Evolutionary conservation across 2,113 vertebrate species (phyloP), one percentile per base, ranked within the genome.

Genomic region (Danionella cerebrum): DNA sequence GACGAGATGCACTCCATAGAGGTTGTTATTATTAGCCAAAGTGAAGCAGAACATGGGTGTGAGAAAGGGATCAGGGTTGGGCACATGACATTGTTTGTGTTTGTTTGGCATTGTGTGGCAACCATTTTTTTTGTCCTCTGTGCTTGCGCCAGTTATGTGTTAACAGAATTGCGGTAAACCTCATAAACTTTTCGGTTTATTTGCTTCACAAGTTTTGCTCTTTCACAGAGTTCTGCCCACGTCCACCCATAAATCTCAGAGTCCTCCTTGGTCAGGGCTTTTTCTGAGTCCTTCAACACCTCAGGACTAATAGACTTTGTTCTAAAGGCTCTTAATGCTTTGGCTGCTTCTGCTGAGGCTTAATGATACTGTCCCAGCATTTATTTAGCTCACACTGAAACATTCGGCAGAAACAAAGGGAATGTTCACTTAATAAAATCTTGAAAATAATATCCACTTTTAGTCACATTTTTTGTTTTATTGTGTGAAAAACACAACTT

Each of bases 1-100:
- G 48, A 63, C 47, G 8, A 25, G 39, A 24, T 45, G 25, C 57
- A 52, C 29, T 52, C 8, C 55, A 48, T 38, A n/a, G 7, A 33
- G 68, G 25, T 77, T n/a, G n/a, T n/a, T 69, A 2, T 72, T 77
- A 65, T 70, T 54, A 42, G 75, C 68, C 9, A 60, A 80, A 67
- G 65, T 71, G 21, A 62, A 14, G 24, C 35, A 31, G 53, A 51
- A 67, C 16, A 59, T 45, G 48, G 27, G 51, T 65, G 63, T 22
- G 25, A 62, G 54, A 35, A 63, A 45, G 33, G 18, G 4, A 1
- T 11, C 50, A 0, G 62, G 67, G 27, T 6, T 7, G 74, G 58
- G 73, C 4, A 21, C 27, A 50, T 48, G 22, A 7, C 29, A 12
- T 45, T 60, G 29, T 66, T 14, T 52, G 36, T 22, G 8, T 31